Evolutionary conservation across 2,797 vertebrate species (phyloP).

Genomic region (Telmatherina bonti): DNA sequence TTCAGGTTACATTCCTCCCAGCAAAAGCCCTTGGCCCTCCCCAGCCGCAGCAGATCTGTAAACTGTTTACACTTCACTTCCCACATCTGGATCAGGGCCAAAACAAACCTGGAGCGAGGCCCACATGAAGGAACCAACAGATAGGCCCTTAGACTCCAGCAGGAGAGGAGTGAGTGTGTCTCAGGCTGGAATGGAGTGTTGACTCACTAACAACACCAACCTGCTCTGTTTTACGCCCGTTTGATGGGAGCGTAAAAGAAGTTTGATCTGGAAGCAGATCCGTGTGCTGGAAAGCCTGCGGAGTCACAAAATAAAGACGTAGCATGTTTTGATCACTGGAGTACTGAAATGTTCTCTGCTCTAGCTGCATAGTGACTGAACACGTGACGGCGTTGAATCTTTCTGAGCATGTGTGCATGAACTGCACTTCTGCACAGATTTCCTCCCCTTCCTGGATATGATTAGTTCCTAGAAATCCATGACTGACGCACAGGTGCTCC

Average conservation of each 20-base stretch:
- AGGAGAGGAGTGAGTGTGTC: slow-evolving; percentile 73
- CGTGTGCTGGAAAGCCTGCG: slow-evolving; percentile 46
- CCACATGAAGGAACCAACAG: slow-evolving; percentile 65
- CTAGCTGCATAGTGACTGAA: slow-evolving; percentile 25
- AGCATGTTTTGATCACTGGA: slow-evolving; percentile 24
- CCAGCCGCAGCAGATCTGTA: slow-evolving; percentile 74
- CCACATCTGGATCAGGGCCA: slow-evolving; percentile 78
- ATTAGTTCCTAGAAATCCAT: slow-evolving; percentile 15
- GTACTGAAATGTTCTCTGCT: slow-evolving; percentile 24
- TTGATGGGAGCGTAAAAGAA: slow-evolving; percentile 44
- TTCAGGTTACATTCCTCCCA: slow-evolving; percentile 75
- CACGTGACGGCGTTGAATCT: background rate
- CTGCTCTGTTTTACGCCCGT: slow-evolving; percentile 39
- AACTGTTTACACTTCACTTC: slow-evolving; percentile 81
- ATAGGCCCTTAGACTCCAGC: slow-evolving; percentile 63
- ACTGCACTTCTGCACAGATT: background rate
- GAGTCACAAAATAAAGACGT: slow-evolving; percentile 36
- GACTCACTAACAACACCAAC: slow-evolving; percentile 47
- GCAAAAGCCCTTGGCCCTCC: slow-evolving; percentile 66
- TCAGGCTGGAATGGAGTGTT: slow-evolving; percentile 78
- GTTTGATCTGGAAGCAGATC: slow-evolving; percentile 55
- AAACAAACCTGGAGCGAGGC: slow-evolving; percentile 86
- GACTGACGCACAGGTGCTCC: slow-evolving; percentile 28
- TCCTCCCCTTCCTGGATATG: background rate
- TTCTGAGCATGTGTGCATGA: background rate